A percentile compares a stretch with the other conserved stretches of the same genome.
phyloP scores from a whole-genome alignment of 2,888 invertebrate genomes.

The Sturmia bella region DNA sequence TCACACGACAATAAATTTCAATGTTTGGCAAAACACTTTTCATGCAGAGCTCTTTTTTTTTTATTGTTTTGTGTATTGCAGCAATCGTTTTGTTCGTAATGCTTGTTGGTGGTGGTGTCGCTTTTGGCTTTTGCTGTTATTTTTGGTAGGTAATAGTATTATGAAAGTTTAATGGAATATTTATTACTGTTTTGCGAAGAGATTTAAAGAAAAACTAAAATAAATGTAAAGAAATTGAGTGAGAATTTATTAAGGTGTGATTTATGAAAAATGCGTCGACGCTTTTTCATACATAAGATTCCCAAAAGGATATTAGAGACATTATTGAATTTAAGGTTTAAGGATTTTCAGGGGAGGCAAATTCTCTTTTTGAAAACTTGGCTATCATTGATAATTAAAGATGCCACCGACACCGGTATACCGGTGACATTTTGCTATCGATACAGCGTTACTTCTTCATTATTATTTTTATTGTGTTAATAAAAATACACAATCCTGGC shows the following conservation, averaged over 20 bases:
- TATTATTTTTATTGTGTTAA: too few species aligned
- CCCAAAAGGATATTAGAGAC: too few species aligned
- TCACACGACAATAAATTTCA: constrained; percentile 61
- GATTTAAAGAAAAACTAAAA: constrained; percentile 42
- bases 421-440: too few species aligned
- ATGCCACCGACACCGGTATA: too few species aligned
- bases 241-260: constrained; percentile 10
- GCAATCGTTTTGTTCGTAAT: constrained; percentile 42
- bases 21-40: constrained; percentile 61
- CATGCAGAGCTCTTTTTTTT: constrained; percentile 31
- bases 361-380: too few species aligned
- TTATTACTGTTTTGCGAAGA: constrained; percentile 46
- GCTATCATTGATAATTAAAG: too few species aligned
- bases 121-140: background rate
- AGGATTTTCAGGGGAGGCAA: too few species aligned
- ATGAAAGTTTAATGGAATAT: constrained; percentile 61
- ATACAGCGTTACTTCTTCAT: too few species aligned
- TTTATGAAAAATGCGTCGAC: background rate
- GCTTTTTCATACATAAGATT: too few species aligned
- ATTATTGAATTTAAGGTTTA: too few species aligned
- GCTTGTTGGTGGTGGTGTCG: constrained; percentile 36
- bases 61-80: constrained; percentile 50
- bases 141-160: constrained; percentile 41
- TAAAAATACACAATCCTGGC: too few species aligned
- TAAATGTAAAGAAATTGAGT: constrained; percentile 34